Base-by-base conservation (phyloP, 2,888 invertebrate species). In the Lasius platythorax region DNA sequence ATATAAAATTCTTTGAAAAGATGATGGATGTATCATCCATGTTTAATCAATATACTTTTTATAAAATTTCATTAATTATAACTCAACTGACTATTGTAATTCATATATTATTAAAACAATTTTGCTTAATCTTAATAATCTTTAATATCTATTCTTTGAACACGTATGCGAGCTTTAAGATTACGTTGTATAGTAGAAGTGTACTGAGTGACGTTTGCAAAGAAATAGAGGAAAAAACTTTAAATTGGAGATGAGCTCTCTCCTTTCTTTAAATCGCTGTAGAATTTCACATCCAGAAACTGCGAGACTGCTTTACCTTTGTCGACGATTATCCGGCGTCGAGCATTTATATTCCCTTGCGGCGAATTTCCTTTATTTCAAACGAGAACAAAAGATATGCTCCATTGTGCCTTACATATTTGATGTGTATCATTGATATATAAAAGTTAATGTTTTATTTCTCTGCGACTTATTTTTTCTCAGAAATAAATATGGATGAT, bases 291-390 rank as follows among this genome's bases (percentile, higher is more conserved):
- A 79, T 46, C 46, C 53, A 46, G 46, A 72, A 6, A 58, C 79
- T 46, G 72, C 56, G 79, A 61, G 61, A 61, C 46, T 79, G 73
- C 73, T 72, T 50, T 46, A 61, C 79, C 58, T 61, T 43, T 58
- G 58, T 81, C 61, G 73, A 72, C 79, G 79, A 79, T 79, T 79
- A 72, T 79, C 61, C 46, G 8, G 56, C 46, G 61, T 72, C 76
- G 53, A 78, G 56, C 78, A 40, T 58, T 73, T 81, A 61, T 79
- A 81, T 81, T 81, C 61, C 28, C 79, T 46, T 12, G 79, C 37
- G 79, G 79, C 33, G 8, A 81, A 37, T 46, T 81, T 81, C 37
- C 61, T 8, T 73, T 73, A 72, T 81, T 81, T 73, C 28, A 73
- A 81, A 73, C 56, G 46, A 73, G 46, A 79, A 81, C 37, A 72